Percentiles rank a stretch among this genome's conserved stretches.
Conservation (phyloP, 1,140 invertebrate species). For the Dinoponera quadriceps region DNA sequence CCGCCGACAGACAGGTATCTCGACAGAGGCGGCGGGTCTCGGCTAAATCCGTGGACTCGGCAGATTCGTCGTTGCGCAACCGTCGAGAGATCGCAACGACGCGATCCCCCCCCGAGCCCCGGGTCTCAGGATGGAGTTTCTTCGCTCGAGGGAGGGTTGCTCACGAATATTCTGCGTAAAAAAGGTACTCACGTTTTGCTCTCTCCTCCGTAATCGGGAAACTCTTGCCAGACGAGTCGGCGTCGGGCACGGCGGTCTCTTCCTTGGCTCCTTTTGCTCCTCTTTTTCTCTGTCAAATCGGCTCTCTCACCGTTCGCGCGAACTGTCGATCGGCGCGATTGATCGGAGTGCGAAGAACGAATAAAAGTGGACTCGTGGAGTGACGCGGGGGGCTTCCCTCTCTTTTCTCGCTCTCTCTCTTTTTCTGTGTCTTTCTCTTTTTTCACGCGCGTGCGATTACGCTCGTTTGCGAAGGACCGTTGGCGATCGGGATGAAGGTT, state of each 20-base stretch:
- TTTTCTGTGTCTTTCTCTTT: constrained; percentile 35
- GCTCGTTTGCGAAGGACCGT: constrained; percentile 68
- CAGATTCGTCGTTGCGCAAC: not conserved
- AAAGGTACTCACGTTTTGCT: constrained; percentile 68
- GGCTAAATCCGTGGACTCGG: constrained; percentile 11
- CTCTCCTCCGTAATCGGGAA: constrained; percentile 48
- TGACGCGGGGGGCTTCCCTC: constrained; percentile 42
- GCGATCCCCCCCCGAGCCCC: too few species aligned
- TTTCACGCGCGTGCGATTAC: constrained; percentile 75
- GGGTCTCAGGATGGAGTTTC: constrained; percentile 3
- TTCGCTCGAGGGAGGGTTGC: constrained; percentile 16
- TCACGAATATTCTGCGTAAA: not conserved
- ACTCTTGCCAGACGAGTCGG: constrained; percentile 37
- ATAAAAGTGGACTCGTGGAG: constrained; percentile 11
- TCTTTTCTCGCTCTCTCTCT: constrained; percentile 16
- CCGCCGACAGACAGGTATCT: too few species aligned
- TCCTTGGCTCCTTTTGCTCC: constrained; percentile 35
- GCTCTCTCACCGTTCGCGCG: constrained; percentile 54
- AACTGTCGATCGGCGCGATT: constrained; percentile 45
- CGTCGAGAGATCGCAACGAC: not conserved
- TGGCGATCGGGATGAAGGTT: constrained; percentile 81
- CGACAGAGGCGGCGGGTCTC: too few species aligned
- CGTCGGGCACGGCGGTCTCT: constrained; percentile 43
- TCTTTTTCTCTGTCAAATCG: constrained; percentile 9
- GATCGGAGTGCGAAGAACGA: constrained; percentile 52